phyloP scores from a whole-genome alignment of 2,113 vertebrate genomes.

The Poeciliopsis retropinna region DNA sequence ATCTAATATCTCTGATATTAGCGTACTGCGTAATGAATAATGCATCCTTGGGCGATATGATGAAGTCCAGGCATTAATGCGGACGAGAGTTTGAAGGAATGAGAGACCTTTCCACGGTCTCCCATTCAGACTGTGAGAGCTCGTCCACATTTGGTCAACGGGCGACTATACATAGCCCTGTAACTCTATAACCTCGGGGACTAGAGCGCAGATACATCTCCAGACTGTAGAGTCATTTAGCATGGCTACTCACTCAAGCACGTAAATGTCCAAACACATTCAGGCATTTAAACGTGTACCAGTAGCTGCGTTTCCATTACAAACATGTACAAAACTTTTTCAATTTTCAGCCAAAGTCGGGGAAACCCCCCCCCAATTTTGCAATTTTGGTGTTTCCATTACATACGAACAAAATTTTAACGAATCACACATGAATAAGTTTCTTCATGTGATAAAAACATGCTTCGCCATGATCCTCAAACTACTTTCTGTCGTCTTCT shows the following conservation, averaged over 20 bases:
- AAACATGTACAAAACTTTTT: too few species aligned
- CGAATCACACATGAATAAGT: too few species aligned
- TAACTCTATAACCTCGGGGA: conserved; percentile 38
- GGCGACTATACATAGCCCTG: conserved; percentile 11
- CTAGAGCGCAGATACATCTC: conserved; percentile 16
- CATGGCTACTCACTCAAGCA: neutral
- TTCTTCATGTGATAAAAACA: too few species aligned
- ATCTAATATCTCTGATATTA: too few species aligned
- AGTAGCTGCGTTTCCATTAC: too few species aligned
- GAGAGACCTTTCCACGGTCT: neutral
- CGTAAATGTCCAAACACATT: neutral
- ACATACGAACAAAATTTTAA: too few species aligned
- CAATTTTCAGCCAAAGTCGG: too few species aligned
- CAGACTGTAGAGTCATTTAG: conserved; percentile 19
- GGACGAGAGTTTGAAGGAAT: neutral
- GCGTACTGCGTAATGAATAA: conserved; percentile 19
- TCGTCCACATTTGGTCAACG: conserved; percentile 56
- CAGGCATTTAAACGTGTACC: neutral
- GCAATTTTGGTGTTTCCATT: too few species aligned
- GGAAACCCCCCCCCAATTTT: too few species aligned
- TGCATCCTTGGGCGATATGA: conserved; percentile 41
- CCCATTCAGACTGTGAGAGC: conserved; percentile 22
- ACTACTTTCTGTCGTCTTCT: too few species aligned
- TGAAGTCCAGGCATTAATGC: conserved; percentile 23
- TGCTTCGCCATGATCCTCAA: too few species aligned